Evolutionary conservation across 2,888 invertebrate species (phyloP).

Genomic region (Sphinx pinastri): DNA sequence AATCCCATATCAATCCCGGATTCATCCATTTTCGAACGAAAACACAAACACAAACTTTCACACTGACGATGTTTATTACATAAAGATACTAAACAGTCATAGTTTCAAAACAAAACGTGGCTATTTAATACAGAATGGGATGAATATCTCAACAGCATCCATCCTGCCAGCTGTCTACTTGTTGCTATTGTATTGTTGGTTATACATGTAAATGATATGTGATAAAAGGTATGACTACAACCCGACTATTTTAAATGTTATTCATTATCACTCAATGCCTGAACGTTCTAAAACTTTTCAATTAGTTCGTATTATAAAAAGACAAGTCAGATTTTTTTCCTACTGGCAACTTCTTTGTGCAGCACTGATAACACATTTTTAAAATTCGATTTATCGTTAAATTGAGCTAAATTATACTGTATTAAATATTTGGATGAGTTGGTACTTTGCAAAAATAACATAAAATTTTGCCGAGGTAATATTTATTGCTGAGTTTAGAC

Average conservation of each 20-base stretch:
- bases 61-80: slow-evolving; percentile 58
- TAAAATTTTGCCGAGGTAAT: too few species aligned
- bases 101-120: slow-evolving; percentile 57
- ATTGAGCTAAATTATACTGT: too few species aligned
- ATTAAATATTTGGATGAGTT: too few species aligned
- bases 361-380: neutral
- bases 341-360: neutral
- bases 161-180: slow-evolving; percentile 81
- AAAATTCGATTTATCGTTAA: too few species aligned
- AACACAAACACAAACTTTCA: slow-evolving; percentile 68
- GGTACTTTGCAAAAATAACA: too few species aligned
- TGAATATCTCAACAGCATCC: slow-evolving; percentile 69
- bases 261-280: slow-evolving; percentile 27
- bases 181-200: slow-evolving; percentile 71
- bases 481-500: too few species aligned
- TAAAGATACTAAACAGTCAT: slow-evolving; percentile 55
- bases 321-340: neutral
- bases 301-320: slow-evolving; percentile 31
- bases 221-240: slow-evolving; percentile 63
- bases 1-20: slow-evolving; percentile 87
- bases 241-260: slow-evolving; percentile 48
- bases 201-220: slow-evolving; percentile 56
- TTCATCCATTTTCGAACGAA: slow-evolving; percentile 82
- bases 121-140: slow-evolving; percentile 59
- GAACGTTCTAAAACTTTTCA: slow-evolving; percentile 34